A percentile compares a stretch with the other conserved stretches of the same genome.
Conservation (phyloP, 2,113 vertebrate species). For the Labeo catla region DNA sequence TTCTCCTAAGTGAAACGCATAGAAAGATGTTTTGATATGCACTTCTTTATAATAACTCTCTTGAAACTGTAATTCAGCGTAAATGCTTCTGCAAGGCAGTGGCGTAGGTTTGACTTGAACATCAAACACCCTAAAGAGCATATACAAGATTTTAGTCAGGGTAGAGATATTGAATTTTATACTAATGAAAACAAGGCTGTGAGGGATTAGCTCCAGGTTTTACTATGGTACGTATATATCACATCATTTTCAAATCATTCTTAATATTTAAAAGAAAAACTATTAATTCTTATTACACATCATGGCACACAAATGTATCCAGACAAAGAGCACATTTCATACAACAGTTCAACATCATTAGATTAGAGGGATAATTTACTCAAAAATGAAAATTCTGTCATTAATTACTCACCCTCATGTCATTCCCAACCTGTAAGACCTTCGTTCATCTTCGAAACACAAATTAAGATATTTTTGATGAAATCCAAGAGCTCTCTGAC, state of each 20-base stretch:
- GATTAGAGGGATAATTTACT: too few species aligned
- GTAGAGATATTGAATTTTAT: background rate
- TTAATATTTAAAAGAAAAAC: background rate
- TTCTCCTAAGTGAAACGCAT: slow-evolving; percentile 20
- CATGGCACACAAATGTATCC: background rate
- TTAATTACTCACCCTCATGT: too few species aligned
- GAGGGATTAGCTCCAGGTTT: background rate
- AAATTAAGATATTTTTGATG: too few species aligned
- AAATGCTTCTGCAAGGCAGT: background rate
- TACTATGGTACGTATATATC: background rate
- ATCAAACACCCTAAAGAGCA: background rate
- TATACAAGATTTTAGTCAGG: background rate
- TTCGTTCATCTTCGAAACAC: too few species aligned
- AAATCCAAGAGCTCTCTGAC: too few species aligned
- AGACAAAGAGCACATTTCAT: background rate
- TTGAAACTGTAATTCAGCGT: slow-evolving; percentile 6
- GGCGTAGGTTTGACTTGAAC: slow-evolving; percentile 7
- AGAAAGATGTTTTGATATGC: slow-evolving; percentile 34
- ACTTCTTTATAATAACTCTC: slow-evolving; percentile 13
- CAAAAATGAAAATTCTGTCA: too few species aligned
- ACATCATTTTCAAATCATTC: background rate
- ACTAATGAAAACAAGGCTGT: background rate
- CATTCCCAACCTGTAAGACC: too few species aligned
- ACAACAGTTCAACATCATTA: too few species aligned
- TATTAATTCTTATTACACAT: background rate